Conservation (phyloP, 2,888 invertebrate genomes). For the Caenorhabditis virilis region DNA sequence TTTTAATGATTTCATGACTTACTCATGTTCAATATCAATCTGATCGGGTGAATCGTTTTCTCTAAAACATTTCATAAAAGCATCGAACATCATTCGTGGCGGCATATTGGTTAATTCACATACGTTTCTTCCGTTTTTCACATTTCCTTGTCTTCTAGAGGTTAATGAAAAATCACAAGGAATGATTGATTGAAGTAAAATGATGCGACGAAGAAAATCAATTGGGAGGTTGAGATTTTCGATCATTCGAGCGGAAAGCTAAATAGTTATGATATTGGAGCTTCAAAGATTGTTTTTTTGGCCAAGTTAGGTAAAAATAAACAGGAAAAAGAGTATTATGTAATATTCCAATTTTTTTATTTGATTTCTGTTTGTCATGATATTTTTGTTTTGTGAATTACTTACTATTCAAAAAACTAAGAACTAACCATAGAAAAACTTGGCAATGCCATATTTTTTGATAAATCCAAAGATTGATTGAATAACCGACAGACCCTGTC, state of each 20-base stretch:
- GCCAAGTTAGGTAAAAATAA: too few relatives aligned
- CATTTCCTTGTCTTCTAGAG: constrained; percentile 8
- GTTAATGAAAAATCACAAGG: constrained; percentile 16
- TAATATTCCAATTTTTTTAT: too few relatives aligned
- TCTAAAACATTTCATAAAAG: constrained; percentile 14
- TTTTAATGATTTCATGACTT: background rate
- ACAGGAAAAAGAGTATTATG: too few relatives aligned
- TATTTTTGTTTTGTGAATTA: too few relatives aligned
- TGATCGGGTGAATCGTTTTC: background rate
- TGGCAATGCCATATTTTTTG: constrained; percentile 11
- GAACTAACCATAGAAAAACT: constrained; percentile 33
- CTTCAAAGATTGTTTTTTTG: constrained; percentile 5
- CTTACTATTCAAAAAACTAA: background rate
- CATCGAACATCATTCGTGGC: background rate
- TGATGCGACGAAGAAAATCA: constrained; percentile 36
- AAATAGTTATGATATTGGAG: constrained; percentile 3
- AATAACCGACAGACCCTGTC: constrained; percentile 26
- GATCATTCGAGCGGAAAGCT: constrained; percentile 40
- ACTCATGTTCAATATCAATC: background rate
- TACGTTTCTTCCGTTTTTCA: constrained; percentile 7
- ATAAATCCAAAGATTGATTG: constrained; percentile 39
- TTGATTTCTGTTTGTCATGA: too few relatives aligned
- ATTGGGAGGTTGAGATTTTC: constrained; percentile 53
- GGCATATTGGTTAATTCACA: constrained; percentile 1
- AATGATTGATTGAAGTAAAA: constrained; percentile 18